Conservation (phyloP, 2,888 invertebrate genomes). For the Gastrophysa polygoni region DNA sequence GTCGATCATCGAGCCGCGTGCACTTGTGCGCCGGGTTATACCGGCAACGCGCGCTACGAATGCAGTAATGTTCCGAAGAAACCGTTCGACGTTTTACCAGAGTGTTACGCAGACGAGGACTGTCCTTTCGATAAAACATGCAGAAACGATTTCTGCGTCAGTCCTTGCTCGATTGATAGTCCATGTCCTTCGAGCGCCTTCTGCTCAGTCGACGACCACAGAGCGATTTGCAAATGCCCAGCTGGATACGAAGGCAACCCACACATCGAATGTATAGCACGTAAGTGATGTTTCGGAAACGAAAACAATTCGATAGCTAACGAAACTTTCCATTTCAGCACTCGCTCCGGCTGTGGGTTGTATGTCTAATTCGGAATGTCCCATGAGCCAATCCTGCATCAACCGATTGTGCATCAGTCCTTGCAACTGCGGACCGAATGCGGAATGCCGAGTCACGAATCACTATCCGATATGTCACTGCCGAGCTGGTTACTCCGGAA, state of each 20-base stretch:
- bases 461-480: conserved; percentile 89
- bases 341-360: conserved; percentile 73
- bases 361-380: conserved; percentile 79
- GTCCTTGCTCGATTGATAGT: conserved; percentile 73
- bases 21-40: conserved; percentile 77
- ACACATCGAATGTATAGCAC: conserved; percentile 74
- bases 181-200: conserved; percentile 82
- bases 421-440: conserved; percentile 83
- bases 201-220: conserved; percentile 79
- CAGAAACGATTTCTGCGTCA: conserved; percentile 75
- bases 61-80: conserved; percentile 62
- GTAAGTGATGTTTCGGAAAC: conserved; percentile 65
- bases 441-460: conserved; percentile 80
- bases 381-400: conserved; percentile 81
- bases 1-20: conserved; percentile 78
- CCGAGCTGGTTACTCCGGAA: conserved; percentile 81
- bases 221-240: conserved; percentile 82
- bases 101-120: conserved; percentile 80
- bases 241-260: conserved; percentile 77
- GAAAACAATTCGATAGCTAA: background rate
- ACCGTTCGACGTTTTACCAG: conserved; percentile 61
- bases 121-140: conserved; percentile 78
- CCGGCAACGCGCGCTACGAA: conserved; percentile 79
- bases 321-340: conserved; percentile 57
- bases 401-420: conserved; percentile 81